Evolutionary conservation across 2,113 vertebrate species (phyloP), one percentile per base, ranked within the genome.

Genomic region (Petromus typicus): DNA sequence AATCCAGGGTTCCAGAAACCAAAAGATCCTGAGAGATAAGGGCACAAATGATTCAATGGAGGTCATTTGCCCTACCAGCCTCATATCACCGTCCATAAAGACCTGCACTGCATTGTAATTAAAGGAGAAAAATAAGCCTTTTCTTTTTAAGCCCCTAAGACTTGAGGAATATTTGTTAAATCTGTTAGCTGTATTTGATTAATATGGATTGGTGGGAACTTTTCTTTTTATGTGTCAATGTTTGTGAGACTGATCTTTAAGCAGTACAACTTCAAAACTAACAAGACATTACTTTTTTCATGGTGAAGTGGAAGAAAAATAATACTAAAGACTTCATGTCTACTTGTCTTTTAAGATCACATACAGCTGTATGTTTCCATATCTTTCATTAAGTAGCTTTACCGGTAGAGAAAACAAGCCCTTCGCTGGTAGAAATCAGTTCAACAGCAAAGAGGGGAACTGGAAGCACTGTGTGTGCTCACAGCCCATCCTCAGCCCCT

Each of bases 261-360:
- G 63, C 86, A 67, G 2, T 5, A 14, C 94, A 91, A 82, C 54
- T 23, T 96, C 76, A 85, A 81, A 96, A 85, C 8, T 30, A 59
- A 86, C 14, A 54, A 89, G 69, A 85, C 3, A 43, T 30, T 66
- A 43, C n/a, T 79, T 89, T 95, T 63, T 54, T 48, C 22, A 43
- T 57, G 32, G 7, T 30, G 12, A 69, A 56, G 16, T 51, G 7
- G 32, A 92, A 83, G 64, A 51, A 37, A 90, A 95, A 76, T 84
- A 89, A 66, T 51, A 40, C 32, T 88, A 48, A 48, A 76, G 57
- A 81, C 73, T 85, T 82, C 66, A 43, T 54, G 30, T 30, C 8
- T 12, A n/a, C 63, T 79, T 75, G 20, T 57, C 43, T 96, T 93
- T 79, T 66, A n/a, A 89, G n/a, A 63, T 91, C 14, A 8, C 71